These are phyloP conservation scores for Acanthiza pusilla DNA, from an alignment of 2,797 vertebrate species.

Conservation along the genomic window DNA sequence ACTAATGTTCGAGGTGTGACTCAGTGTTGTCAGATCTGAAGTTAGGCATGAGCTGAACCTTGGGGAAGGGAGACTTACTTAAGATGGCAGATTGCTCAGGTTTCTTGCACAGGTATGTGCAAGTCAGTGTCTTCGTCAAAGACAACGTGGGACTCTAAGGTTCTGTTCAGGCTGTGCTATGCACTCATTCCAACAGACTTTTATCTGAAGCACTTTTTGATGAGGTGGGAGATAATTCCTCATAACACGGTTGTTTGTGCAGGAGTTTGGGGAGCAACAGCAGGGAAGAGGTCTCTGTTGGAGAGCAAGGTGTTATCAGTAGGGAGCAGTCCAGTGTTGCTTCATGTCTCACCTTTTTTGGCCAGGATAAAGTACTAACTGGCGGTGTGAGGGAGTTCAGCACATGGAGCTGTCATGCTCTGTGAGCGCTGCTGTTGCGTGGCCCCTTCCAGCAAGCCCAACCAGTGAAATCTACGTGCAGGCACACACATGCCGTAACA, in stretches of 20 bases:
- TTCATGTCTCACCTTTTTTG: not conserved
- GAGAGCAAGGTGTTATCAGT: not conserved
- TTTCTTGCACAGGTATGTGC: not conserved
- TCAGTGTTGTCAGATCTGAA: not conserved
- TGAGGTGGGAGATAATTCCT: not conserved
- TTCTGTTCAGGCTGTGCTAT: not conserved
- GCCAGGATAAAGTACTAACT: not conserved
- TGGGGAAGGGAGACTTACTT: not conserved
- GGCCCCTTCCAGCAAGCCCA: not conserved
- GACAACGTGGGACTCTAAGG: not conserved
- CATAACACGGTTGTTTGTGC: not conserved
- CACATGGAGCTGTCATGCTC: accelerated
- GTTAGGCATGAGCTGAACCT: not conserved
- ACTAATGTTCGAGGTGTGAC: not conserved
- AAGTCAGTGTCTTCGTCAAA: not conserved
- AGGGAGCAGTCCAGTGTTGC: not conserved
- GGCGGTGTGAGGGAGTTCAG: not conserved
- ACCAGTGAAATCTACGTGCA: not conserved
- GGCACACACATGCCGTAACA: not conserved
- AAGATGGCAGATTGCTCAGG: not conserved
- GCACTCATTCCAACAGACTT: not conserved
- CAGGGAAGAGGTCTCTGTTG: not conserved
- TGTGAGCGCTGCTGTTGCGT: not conserved
- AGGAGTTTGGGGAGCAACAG: not conserved
- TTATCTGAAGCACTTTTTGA: not conserved